These are phyloP conservation scores for Cylas formicarius DNA, from an alignment of 1,140 invertebrate species.

Conservation along the genomic window DNA sequence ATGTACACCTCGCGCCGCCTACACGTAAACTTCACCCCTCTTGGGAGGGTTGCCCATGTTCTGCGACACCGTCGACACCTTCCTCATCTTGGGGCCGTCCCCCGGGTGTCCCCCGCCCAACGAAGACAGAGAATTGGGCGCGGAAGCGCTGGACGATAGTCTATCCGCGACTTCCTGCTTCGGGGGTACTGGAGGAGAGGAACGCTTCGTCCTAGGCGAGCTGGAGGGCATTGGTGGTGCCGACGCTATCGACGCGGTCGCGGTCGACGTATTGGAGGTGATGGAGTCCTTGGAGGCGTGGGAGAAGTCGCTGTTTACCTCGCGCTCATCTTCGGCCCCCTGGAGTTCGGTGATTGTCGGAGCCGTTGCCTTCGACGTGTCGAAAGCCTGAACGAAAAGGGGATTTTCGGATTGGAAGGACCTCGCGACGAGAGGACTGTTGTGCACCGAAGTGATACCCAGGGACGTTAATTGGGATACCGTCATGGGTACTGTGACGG, in stretches of 20 bases:
- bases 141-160: conserved; percentile 17
- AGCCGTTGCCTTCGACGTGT: conserved; percentile 32
- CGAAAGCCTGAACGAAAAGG: conserved; percentile 29
- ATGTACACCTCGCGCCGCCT: too few species aligned
- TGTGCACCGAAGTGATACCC: conserved; percentile 37
- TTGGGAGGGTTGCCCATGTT: conserved; percentile 43
- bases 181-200: too few species aligned
- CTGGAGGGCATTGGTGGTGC: neutral
- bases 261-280: conserved; percentile 22
- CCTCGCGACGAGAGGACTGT: conserved; percentile 43
- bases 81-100: conserved; percentile 30
- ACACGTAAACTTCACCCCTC: conserved; percentile 51
- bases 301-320: conserved; percentile 16
- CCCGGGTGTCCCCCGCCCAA: conserved; percentile 34
- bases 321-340: conserved; percentile 6
- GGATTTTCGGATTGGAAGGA: conserved; percentile 32
- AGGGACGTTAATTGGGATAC: conserved; percentile 41
- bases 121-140: conserved; percentile 37
- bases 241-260: conserved; percentile 29
- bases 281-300: conserved; percentile 28
- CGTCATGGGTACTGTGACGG: conserved; percentile 43
- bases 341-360: conserved; percentile 25
- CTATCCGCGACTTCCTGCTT: too few species aligned
- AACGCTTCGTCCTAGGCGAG: neutral
- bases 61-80: conserved; percentile 38